These are phyloP conservation scores for Aphelocoma californica DNA, from an alignment of 2,797 vertebrate genomes.

Conservation along the genomic window DNA sequence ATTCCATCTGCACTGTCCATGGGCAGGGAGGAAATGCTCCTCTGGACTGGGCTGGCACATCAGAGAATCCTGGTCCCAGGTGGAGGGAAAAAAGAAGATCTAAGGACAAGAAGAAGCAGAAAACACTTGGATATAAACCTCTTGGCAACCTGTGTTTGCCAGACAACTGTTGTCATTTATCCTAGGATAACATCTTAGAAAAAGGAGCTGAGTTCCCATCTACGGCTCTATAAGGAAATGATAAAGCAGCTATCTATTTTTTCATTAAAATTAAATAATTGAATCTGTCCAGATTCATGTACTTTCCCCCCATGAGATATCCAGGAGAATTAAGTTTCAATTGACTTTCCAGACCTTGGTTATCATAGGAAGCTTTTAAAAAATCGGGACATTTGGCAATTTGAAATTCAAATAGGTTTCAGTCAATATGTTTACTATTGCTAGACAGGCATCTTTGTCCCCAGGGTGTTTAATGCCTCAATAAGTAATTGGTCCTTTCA, in stretches of 20 bases:
- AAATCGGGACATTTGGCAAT: constrained; percentile 62
- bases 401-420: constrained; percentile 69
- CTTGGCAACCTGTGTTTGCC: neutral
- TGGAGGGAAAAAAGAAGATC: neutral
- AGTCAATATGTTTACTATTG: constrained; percentile 71
- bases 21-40: neutral
- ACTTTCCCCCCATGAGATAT: constrained; percentile 53
- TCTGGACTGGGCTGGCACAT: neutral
- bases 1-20: neutral
- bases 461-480: constrained; percentile 57
- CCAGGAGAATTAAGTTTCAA: constrained; percentile 66
- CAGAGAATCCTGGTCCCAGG: neutral
- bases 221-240: neutral
- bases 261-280: constrained; percentile 66
- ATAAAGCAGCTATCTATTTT: constrained; percentile 55
- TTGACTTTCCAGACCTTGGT: constrained; percentile 67
- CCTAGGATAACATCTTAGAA: neutral
- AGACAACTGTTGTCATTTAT: neutral
- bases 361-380: constrained; percentile 68
- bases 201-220: neutral
- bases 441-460: constrained; percentile 45
- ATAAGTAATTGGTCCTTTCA: constrained; percentile 65
- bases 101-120: neutral
- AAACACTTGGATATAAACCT: neutral
- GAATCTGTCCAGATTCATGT: constrained; percentile 53